Conservation (phyloP, 2,888 invertebrate genomes). For the Ectemnius cavifrons region DNA sequence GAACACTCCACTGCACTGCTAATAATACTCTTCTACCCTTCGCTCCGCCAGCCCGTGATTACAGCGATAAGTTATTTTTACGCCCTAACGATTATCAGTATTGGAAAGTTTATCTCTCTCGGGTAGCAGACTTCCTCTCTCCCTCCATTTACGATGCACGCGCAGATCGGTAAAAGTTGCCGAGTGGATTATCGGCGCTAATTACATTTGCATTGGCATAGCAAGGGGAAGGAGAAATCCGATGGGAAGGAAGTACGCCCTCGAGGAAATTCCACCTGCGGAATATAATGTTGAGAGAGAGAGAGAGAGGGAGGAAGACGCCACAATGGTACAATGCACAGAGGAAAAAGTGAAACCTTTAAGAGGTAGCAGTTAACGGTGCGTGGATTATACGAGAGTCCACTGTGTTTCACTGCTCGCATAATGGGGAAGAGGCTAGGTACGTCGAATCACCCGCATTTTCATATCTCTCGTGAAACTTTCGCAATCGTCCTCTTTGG, state of each 20-base stretch:
- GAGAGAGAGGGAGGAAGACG: not conserved
- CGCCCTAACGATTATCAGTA: not conserved
- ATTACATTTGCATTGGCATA: not conserved
- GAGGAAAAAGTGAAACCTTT: conserved; percentile 55
- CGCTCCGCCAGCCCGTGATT: not conserved
- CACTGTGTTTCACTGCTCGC: conserved; percentile 25
- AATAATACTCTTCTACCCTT: not conserved
- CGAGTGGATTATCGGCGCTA: not conserved
- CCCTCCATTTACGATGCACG: too few species aligned
- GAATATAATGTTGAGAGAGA: too few species aligned
- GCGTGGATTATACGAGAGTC: conserved; percentile 32
- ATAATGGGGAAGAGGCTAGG: conserved; percentile 12
- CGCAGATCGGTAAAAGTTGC: too few species aligned
- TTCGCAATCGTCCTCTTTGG: not conserved
- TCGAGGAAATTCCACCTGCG: conserved; percentile 24
- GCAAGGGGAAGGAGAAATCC: not conserved
- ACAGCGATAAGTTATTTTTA: conserved; percentile 11
- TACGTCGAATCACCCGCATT: conserved; percentile 25
- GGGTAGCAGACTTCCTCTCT: not conserved
- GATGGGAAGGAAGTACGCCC: conserved; percentile 2
- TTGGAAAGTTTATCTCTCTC: conserved; percentile 7
- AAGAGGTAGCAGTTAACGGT: conserved; percentile 43
- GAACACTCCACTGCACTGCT: not conserved
- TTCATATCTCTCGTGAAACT: conserved; percentile 3
- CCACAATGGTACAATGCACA: not conserved